Evolutionary conservation across 2,113 vertebrate species (phyloP).

Genomic region (Setophaga petechia): DNA sequence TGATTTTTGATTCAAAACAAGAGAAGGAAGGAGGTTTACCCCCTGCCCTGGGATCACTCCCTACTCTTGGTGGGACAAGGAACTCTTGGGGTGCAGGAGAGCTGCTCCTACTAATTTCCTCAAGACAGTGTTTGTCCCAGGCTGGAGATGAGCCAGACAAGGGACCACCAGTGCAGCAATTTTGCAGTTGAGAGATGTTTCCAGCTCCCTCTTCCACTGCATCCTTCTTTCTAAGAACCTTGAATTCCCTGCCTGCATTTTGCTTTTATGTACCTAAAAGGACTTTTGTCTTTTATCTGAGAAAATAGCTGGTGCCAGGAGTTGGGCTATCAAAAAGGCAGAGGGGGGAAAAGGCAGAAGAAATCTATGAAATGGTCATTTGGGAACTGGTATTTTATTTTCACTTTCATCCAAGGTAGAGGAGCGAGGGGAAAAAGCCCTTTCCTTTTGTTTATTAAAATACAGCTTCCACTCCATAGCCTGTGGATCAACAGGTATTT

Average conservation of each 20-base stretch:
- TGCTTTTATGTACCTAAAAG: conserved; percentile 67
- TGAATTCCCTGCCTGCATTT: conserved; percentile 13
- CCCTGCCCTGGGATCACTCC: background rate
- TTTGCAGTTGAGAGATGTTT: background rate
- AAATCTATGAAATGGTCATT: conserved; percentile 8
- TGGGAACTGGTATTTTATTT: conserved; percentile 59
- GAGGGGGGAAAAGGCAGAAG: background rate
- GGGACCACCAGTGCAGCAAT: background rate
- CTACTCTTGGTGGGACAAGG: too few species aligned
- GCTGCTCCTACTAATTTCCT: background rate
- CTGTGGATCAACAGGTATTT: conserved; percentile 28
- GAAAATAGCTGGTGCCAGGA: conserved; percentile 59
- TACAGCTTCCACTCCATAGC: background rate
- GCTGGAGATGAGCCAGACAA: background rate
- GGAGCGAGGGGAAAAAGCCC: background rate
- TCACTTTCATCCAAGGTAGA: background rate
- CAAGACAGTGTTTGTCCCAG: background rate
- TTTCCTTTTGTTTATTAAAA: conserved; percentile 18
- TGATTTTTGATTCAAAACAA: background rate
- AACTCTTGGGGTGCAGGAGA: background rate
- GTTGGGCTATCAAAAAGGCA: conserved; percentile 45
- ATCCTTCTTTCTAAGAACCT: conserved; percentile 46
- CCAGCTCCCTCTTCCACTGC: background rate
- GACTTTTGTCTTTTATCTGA: conserved; percentile 71
- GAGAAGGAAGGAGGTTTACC: background rate